Evolutionary conservation across 2,113 vertebrate genomes (phyloP).

Genomic region (Galbula dea): DNA sequence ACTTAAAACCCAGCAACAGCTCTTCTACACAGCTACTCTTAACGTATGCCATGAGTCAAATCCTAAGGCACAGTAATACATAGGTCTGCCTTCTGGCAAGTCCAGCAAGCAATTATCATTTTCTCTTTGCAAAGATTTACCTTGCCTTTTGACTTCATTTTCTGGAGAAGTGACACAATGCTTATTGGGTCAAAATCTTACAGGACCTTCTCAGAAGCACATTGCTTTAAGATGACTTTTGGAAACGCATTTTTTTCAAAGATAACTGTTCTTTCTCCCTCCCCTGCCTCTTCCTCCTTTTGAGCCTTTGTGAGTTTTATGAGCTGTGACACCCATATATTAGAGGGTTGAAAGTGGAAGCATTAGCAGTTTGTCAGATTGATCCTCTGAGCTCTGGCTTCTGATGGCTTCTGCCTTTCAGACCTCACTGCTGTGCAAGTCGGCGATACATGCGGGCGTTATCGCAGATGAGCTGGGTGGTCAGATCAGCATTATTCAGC

Average conservation of each 20-base stretch:
- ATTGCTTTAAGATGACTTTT: background rate
- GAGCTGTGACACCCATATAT: background rate
- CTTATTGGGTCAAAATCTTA: background rate
- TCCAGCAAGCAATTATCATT: background rate
- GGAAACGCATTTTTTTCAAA: accelerated
- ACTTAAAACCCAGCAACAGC: background rate
- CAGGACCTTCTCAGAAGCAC: background rate
- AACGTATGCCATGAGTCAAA: background rate
- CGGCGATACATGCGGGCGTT: slow-evolving; percentile 83
- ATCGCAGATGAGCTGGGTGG: slow-evolving; percentile 82
- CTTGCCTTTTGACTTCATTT: background rate
- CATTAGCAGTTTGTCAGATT: background rate
- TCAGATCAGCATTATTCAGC: slow-evolving; percentile 75
- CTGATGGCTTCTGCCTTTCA: slow-evolving; percentile 59
- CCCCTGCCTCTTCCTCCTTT: background rate
- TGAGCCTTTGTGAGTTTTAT: background rate
- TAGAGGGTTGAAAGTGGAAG: background rate
- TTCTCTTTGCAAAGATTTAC: background rate
- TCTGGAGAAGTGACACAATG: background rate
- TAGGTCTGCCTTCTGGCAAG: background rate
- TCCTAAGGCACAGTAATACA: background rate
- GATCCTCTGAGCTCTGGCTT: background rate
- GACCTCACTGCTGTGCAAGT: slow-evolving; percentile 86
- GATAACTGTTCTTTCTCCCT: background rate
- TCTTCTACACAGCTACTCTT: background rate